These are phyloP conservation scores for Myrmophylax atrothorax DNA, from an alignment of 2,113 vertebrate genomes.

Conservation along the genomic window DNA sequence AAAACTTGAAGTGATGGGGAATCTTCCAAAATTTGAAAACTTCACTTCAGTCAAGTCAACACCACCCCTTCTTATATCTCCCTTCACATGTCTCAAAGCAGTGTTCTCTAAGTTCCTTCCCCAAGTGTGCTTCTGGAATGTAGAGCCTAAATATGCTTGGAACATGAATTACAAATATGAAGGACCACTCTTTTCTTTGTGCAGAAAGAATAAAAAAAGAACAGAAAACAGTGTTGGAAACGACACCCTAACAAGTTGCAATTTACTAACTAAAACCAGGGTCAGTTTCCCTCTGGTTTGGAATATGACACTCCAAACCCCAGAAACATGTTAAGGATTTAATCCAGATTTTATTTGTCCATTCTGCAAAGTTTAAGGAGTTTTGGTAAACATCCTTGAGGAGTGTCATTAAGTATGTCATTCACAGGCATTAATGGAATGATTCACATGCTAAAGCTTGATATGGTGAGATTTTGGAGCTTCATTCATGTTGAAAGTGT, in stretches of 20 bases:
- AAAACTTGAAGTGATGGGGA: not conserved
- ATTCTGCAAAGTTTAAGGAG: not conserved
- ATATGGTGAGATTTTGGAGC: not conserved
- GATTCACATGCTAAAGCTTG: not conserved
- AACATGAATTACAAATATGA: not conserved
- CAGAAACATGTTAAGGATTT: not conserved
- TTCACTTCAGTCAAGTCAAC: not conserved
- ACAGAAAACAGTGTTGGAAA: not conserved
- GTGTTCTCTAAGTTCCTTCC: not conserved
- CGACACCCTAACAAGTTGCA: not conserved
- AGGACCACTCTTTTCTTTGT: not conserved
- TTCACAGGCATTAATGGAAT: not conserved
- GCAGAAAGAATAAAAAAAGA: not conserved
- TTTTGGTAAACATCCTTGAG: not conserved
- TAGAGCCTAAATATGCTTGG: not conserved
- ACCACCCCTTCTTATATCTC: not conserved
- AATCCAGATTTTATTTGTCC: not conserved
- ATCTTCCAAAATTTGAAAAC: not conserved
- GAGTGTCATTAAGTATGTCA: not conserved
- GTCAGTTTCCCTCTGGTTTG: not conserved
- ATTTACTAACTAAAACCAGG: not conserved
- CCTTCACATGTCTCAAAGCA: not conserved
- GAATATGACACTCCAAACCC: not conserved
- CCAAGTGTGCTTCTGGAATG: not conserved
- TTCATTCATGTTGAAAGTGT: not conserved